Base-by-base conservation (phyloP, 2,797 vertebrate genomes). In the Melopsittacus undulatus region DNA sequence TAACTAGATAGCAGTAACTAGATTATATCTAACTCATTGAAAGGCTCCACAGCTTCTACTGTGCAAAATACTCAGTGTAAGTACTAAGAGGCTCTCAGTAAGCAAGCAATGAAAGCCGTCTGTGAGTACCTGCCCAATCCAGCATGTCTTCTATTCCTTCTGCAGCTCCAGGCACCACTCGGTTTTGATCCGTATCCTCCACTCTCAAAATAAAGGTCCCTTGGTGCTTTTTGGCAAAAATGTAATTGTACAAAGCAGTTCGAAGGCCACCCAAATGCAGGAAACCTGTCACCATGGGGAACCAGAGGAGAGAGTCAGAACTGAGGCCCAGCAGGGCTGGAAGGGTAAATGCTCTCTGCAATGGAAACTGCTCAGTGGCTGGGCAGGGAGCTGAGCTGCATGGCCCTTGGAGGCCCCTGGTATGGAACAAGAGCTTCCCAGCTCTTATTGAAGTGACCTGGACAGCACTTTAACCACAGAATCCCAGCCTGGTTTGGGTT, bases 181-280 rank as follows among this genome's bases (percentile, higher is more conserved):
- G 97, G 70, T 94, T 98, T 94, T 98, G 99, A 85, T 99, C 99
- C 0, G 99, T 99, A 95, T 99, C 99, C 95, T 99, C 99, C 94
- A 99, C 95, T 3, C 99, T 97, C 92, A 99, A 96, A 82, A 99
- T 89, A 76, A 99, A 99, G 4, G 95, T 89, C 7, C 99, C 99
- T 21, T 81, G 95, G 38, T 98, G 97, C 34, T 99, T 99, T 92
- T 98, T 99, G 66, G 99, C 99, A 96, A 99, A 99, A 59, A 99
- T 95, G 11, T 98, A 99, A 92, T 99, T 99, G 97, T 99, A 99
- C 9, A 99, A 96, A 14, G 99, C 99, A 0, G 99, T 99, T 24
- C 99, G 98, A 36, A 99, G 98, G 30, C 99, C 99, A 0, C 99
- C 99, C 13, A 99, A 94, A 64, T 99, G 99, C 34, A 99, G 92